These are phyloP conservation scores for Nematopogon swammerdamellus DNA, from an alignment of 2,888 invertebrate genomes.

Conservation along the genomic window DNA sequence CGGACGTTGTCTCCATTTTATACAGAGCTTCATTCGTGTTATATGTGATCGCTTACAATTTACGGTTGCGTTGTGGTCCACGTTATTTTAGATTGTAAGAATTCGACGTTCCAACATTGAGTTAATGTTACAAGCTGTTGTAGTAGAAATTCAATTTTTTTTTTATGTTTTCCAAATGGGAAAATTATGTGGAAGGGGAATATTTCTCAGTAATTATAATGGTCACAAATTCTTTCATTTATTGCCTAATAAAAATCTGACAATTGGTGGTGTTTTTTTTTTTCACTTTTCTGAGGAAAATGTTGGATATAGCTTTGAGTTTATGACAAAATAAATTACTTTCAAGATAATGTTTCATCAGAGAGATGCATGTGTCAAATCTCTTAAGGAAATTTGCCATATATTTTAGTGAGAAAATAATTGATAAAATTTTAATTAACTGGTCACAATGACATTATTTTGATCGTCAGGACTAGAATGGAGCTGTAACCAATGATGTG, in stretches of 20 bases:
- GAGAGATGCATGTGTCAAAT: not conserved
- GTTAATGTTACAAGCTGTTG: not conserved
- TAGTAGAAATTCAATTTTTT: no score
- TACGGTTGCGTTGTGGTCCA: not conserved
- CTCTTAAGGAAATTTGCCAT: not conserved
- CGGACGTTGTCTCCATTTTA: not conserved
- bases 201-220: no score
- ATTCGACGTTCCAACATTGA: not conserved
- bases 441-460: not conserved
- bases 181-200: no score
- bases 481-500: no score
- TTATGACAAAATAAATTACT: not conserved
- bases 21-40: slow-evolving; percentile 1
- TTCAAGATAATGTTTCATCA: not conserved
- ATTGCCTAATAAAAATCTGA: no score
- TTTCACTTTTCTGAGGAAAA: no score
- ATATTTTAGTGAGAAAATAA: not conserved
- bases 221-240: no score
- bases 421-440: not conserved
- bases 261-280: no score
- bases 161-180: no score
- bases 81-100: not conserved
- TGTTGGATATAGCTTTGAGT: no score
- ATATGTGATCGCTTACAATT: not conserved
- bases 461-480: no score